Conservation (phyloP, 2,888 invertebrate species). For the Ecdyonurus torrentis region DNA sequence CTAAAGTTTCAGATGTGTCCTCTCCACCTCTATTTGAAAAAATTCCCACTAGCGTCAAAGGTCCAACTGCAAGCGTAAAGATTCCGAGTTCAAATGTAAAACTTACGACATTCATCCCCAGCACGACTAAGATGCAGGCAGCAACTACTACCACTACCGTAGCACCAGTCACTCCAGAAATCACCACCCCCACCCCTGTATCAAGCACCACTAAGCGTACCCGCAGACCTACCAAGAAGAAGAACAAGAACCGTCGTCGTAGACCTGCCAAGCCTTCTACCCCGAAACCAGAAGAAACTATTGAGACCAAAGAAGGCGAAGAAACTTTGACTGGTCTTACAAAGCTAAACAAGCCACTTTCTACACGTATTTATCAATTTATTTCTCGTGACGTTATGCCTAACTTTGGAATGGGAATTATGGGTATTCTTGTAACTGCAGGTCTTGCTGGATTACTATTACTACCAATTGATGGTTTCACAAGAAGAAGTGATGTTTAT, state of each 20-base stretch:
- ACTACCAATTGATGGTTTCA: slow-evolving; percentile 48
- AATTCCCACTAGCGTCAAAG: background rate
- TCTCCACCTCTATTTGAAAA: background rate
- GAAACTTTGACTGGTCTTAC: slow-evolving; percentile 3
- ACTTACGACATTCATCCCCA: background rate
- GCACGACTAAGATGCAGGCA: background rate
- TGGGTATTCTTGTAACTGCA: slow-evolving; percentile 54
- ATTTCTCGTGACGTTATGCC: slow-evolving; percentile 66
- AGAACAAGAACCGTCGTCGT: slow-evolving; percentile 27
- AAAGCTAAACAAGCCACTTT: slow-evolving; percentile 29
- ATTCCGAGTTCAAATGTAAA: too few relatives aligned
- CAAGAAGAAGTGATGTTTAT: slow-evolving; percentile 5
- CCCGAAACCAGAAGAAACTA: slow-evolving; percentile 8
- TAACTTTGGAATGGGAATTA: slow-evolving; percentile 57
- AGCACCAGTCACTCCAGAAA: background rate
- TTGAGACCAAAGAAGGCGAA: background rate
- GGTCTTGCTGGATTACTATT: slow-evolving; percentile 61
- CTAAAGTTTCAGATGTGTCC: background rate
- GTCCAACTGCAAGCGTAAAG: too few relatives aligned
- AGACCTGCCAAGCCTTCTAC: slow-evolving; percentile 30
- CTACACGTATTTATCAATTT: slow-evolving; percentile 60
- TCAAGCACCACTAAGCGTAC: slow-evolving; percentile 28
- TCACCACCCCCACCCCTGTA: slow-evolving; percentile 18
- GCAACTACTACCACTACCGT: slow-evolving; percentile 17
- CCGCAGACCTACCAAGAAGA: slow-evolving; percentile 33